These are phyloP conservation scores for Seriola quinqueradiata DNA, from an alignment of 2,113 vertebrate species.

Conservation along the genomic window DNA sequence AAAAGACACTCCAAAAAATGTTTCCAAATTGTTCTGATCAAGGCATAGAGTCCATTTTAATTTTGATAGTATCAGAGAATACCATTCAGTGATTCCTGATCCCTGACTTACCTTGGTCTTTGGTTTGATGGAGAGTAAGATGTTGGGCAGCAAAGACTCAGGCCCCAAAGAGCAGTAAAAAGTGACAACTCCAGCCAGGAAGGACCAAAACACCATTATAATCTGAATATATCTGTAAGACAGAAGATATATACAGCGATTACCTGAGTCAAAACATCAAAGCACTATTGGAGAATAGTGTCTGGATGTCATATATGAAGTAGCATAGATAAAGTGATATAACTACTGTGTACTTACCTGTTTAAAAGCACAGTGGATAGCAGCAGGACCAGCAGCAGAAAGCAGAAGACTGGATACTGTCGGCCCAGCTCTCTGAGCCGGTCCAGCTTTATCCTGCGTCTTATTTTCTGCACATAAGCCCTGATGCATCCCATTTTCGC, in stretches of 20 bases:
- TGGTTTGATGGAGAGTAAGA: conserved; percentile 91
- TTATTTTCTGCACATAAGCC: conserved; percentile 77
- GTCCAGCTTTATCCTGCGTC: conserved; percentile 83
- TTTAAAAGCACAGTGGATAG: conserved; percentile 90
- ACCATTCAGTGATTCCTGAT: neutral
- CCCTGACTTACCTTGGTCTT: conserved; percentile 88
- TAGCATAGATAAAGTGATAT: neutral
- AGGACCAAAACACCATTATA: conserved; percentile 97
- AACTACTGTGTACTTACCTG: conserved; percentile 79
- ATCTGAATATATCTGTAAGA: conserved; percentile 92
- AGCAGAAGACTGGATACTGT: conserved; percentile 95
- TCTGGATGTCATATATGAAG: neutral
- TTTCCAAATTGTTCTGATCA: neutral
- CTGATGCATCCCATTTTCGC: conserved; percentile 73
- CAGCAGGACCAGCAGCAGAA: conserved; percentile 87
- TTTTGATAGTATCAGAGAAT: neutral
- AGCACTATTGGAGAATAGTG: neutral
- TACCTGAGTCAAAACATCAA: neutral
- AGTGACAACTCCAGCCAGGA: conserved; percentile 93
- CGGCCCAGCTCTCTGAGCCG: conserved; percentile 88
- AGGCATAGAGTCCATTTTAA: neutral
- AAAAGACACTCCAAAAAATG: neutral
- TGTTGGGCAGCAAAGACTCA: conserved; percentile 92
- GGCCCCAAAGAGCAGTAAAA: conserved; percentile 94
- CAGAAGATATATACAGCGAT: neutral